phyloP scores from a whole-genome alignment of 1,140 invertebrate species.

The Pseudobourletiella spinata region DNA sequence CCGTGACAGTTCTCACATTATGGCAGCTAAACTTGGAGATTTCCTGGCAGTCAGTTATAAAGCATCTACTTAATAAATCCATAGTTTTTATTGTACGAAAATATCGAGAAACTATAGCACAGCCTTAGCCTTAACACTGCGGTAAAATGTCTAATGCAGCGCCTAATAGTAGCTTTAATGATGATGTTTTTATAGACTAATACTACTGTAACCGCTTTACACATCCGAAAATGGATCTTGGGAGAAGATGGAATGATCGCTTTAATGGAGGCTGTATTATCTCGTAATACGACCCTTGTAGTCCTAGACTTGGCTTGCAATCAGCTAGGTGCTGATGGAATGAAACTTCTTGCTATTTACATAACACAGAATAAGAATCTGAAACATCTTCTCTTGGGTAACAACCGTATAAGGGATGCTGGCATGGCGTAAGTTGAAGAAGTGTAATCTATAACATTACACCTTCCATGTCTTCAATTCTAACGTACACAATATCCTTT shows the following conservation, averaged over 20 bases:
- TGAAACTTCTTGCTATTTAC: slow-evolving; percentile 2
- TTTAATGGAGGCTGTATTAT: background rate
- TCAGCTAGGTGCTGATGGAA: slow-evolving; percentile 7
- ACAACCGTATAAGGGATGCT: slow-evolving; percentile 9
- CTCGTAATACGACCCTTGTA: slow-evolving; percentile 7
- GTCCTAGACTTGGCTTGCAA: slow-evolving; percentile 12
- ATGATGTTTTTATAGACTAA: slow-evolving; percentile 8
- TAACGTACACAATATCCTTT: too few species aligned
- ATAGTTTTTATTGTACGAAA: too few species aligned
- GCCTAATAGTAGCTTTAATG: too few species aligned
- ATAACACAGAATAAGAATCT: slow-evolving; percentile 11
- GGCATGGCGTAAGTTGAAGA: slow-evolving; percentile 2
- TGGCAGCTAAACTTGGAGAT: slow-evolving; percentile 15
- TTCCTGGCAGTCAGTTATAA: slow-evolving; percentile 1
- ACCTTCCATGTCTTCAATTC: too few species aligned
- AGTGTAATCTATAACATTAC: too few species aligned
- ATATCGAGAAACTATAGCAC: too few species aligned
- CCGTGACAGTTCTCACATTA: background rate
- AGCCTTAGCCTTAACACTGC: too few species aligned
- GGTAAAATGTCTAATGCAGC: too few species aligned
- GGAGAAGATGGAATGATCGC: slow-evolving; percentile 15
- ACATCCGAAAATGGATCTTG: slow-evolving; percentile 16
- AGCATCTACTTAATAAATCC: background rate
- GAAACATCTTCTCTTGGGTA: slow-evolving; percentile 16
- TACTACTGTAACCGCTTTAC: background rate